Base-by-base conservation (phyloP, 2,888 invertebrate genomes). In the Incurvaria masculella region DNA sequence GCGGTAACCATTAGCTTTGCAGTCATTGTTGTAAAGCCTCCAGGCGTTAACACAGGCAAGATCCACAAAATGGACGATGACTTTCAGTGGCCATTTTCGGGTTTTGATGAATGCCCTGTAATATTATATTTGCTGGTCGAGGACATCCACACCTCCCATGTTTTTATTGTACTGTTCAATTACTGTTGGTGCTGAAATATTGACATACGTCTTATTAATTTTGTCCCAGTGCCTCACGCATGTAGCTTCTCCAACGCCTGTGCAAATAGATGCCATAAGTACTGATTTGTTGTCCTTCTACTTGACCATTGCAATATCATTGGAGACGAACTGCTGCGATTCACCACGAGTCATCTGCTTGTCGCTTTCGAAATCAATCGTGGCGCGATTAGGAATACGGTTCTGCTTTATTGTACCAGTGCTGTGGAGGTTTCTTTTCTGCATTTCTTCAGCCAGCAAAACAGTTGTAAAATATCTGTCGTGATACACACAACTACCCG, bases 41-140 rank as follows among this genome's bases (percentile, higher is more conserved):
- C 60, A 60, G 39, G 57, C 46, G 45, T 60, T 60, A 4, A 53
- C 56, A 6, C 57, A 5, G 2, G 55, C 53, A 14, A 61, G 49
- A 51, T 62, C 59, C 4, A 59, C 38, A 51, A 59, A 57, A 40
- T 60, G 57, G 5, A 57, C 47, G 2, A 60, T 45, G 6, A 59
- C 56, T 49, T 59, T 61, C 6, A 62, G 41, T 11, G 60, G 59
- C 58, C 59, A 63, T 46, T 61, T 62, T 42, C 48, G 55, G 1
- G 60, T 60, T 56, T 61, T 62, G 4, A 58, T 58, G 21, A 57
- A 59, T 5, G 58, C 52, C 23, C 59, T 17, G 16, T 61, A 58
- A 40, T 58, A 57, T 44, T 57, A 56, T 49, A 60, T 55, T 5
- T 33, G 44, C 27, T 58, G 57, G 42, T 60, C 56, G 0, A 57